phyloP scores from a whole-genome alignment of 2,888 invertebrate species.

The Rugalucina vietnamica region DNA sequence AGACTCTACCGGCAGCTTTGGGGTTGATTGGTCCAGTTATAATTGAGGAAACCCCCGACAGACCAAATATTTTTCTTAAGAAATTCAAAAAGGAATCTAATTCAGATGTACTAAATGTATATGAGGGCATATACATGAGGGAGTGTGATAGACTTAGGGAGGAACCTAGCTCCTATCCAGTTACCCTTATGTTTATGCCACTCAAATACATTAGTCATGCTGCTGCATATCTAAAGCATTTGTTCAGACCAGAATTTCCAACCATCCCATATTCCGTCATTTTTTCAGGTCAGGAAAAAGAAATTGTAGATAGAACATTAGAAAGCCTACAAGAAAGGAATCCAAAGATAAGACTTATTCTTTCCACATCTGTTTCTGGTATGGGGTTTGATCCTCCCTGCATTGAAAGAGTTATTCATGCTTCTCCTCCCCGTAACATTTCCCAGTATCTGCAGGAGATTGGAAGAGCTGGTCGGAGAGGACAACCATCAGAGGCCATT shows the following conservation, averaged over 20 bases:
- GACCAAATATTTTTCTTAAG: constrained; percentile 36
- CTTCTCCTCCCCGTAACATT: constrained; percentile 43
- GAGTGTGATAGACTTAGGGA: constrained; percentile 45
- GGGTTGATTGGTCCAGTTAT: not conserved
- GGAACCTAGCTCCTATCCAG: too few relatives aligned
- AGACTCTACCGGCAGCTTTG: constrained; percentile 17
- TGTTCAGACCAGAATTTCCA: too few relatives aligned
- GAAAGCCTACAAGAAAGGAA: too few relatives aligned
- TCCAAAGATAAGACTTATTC: constrained; percentile 27
- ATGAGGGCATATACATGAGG: constrained; percentile 35
- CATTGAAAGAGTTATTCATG: constrained; percentile 42
- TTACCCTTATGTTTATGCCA: too few relatives aligned
- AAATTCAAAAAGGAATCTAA: constrained; percentile 7
- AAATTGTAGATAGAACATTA: too few relatives aligned
- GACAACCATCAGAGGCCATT: constrained; percentile 34
- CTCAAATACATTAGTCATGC: too few relatives aligned
- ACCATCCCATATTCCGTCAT: too few relatives aligned
- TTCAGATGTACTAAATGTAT: constrained; percentile 29
- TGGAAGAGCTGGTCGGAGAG: constrained; percentile 44
- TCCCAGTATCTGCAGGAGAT: constrained; percentile 54
- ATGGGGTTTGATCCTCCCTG: constrained; percentile 54
- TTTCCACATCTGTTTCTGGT: constrained; percentile 52
- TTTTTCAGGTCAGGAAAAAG: too few relatives aligned
- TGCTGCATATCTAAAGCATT: too few relatives aligned
- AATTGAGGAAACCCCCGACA: constrained; percentile 38